Conservation (phyloP, 1,140 invertebrate species). For the Nixonia krombeini region DNA sequence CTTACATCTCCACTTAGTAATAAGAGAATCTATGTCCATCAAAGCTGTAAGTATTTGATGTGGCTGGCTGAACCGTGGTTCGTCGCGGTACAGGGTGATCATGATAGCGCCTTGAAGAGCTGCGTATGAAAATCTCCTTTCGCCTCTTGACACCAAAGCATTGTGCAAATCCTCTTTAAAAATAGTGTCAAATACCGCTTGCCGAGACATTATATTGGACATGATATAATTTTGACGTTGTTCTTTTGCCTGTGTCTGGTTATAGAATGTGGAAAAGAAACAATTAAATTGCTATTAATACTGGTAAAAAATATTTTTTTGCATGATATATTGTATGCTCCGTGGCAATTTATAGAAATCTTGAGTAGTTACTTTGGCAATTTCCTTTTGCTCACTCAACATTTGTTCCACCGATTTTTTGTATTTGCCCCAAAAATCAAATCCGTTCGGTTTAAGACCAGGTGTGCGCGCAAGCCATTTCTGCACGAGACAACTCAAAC, state of each 20-base stretch:
- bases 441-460: constrained; percentile 85
- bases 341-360: background rate
- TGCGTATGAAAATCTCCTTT: constrained; percentile 89
- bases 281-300: background rate
- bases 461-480: constrained; percentile 96
- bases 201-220: constrained; percentile 82
- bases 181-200: constrained; percentile 90
- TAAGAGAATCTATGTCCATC: constrained; percentile 98
- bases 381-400: constrained; percentile 77
- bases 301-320: background rate
- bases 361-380: constrained; percentile 37
- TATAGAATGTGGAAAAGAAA: constrained; percentile 20
- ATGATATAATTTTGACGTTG: constrained; percentile 76
- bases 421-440: constrained; percentile 96
- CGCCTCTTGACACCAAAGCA: constrained; percentile 84
- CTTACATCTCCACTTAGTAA: constrained; percentile 99
- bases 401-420: constrained; percentile 82
- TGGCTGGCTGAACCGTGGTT: constrained; percentile 96
- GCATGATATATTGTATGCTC: background rate
- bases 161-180: constrained; percentile 88
- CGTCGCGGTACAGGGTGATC: constrained; percentile 97
- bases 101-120: constrained; percentile 97
- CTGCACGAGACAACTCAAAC: constrained; percentile 87
- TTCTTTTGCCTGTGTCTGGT: constrained; percentile 70
- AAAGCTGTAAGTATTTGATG: constrained; percentile 94